Evolutionary conservation across 2,888 invertebrate genomes (phyloP), one percentile per base, ranked within the genome.

Genomic region (Embidobia sp.): DNA sequence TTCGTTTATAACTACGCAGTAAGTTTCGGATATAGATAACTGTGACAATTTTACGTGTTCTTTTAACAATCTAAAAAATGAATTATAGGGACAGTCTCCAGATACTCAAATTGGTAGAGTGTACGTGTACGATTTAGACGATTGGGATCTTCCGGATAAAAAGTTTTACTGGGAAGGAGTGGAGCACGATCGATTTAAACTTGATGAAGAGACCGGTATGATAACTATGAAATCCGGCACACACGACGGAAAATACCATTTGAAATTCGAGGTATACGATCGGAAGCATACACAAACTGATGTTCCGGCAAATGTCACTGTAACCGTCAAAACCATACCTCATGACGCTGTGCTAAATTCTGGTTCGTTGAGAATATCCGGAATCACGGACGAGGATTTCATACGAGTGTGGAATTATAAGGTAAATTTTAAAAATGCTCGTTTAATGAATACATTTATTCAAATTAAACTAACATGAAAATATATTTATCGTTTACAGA

Each of bases 121-220:
- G 4, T 98, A 98, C 90, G 98, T 99, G 0, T 97, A 97, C 87
- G 99, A 99, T 90, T 91, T 96, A 79, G 99, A 99, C 90, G 99
- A 99, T 89, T 99, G 99, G 99, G 99, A 99, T 91, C 91, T 98
- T 79, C 96, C 96, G 0, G 98, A 99, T 89, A 99, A 99, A 90
- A 97, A 96, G 85, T 99, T 98, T 91, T 97, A 96, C 87, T 98
- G 97, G 97, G 97, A 97, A 86, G 93, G 93, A 42, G 91, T 93
- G 57, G 96, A 96, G 87, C 96, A 97, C 91, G 94, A 95, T 0
- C 93, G 94, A 82, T 98, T 98, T 89, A 95, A 95, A 76, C 91
- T 98, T 19, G 95, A 98, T 87, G 95, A 96, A 88, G 96, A 97
- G 86, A 95, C 96, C 0, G 98, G 98, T 11, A 96, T 97, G 95